Conservation (phyloP, 2,797 vertebrate genomes). For the Intellagama lesueurii region DNA sequence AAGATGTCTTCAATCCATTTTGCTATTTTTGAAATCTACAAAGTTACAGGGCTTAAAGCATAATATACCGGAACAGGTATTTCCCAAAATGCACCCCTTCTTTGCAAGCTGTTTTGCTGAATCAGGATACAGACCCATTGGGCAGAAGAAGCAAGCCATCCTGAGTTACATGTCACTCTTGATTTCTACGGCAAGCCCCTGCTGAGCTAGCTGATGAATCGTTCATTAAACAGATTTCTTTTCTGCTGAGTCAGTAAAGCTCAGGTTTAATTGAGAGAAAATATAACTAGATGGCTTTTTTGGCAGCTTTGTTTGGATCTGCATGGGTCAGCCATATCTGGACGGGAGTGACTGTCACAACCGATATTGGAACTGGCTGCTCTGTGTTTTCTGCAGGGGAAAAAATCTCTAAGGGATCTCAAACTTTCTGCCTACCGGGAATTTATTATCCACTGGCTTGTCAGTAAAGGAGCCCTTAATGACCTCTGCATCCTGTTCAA, state of each 20-base stretch:
- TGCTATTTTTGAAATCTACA: too few species aligned
- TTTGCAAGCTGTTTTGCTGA: not conserved
- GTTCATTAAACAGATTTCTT: rapidly evolving
- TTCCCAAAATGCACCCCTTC: rapidly evolving
- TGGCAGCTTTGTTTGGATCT: not conserved
- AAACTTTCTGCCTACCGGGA: not conserved
- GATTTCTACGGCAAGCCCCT: not conserved
- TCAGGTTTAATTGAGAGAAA: not conserved
- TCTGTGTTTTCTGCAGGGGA: not conserved
- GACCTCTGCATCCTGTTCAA: not conserved
- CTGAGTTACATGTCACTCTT: not conserved
- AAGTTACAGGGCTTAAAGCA: too few species aligned
- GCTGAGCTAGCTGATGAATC: rapidly evolving
- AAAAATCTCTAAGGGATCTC: not conserved
- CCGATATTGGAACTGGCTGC: not conserved
- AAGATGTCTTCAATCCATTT: too few species aligned
- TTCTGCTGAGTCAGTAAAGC: constrained; percentile 11
- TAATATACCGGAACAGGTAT: too few species aligned
- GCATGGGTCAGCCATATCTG: not conserved
- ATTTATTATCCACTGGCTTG: not conserved
- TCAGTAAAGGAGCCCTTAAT: not conserved
- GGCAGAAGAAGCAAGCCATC: not conserved
- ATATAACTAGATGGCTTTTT: not conserved
- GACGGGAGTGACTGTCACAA: not conserved
- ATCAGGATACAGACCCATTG: rapidly evolving